Evolutionary conservation across 2,113 vertebrate genomes (phyloP).

Genomic region (Origma solitaria): DNA sequence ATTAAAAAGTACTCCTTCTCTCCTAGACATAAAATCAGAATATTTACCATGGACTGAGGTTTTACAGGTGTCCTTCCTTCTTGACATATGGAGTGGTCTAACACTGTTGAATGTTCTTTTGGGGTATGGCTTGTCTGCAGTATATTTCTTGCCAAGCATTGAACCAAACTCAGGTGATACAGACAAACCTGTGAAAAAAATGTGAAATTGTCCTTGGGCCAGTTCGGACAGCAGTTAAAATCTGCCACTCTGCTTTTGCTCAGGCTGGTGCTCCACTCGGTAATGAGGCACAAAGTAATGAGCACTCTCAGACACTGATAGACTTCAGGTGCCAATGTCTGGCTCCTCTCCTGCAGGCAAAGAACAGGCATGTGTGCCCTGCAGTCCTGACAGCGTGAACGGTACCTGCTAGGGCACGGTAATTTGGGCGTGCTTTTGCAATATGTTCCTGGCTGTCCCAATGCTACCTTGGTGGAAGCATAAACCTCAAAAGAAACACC

Average conservation of each 20-base stretch:
- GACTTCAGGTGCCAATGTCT: neutral
- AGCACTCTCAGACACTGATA: neutral
- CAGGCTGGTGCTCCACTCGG: neutral
- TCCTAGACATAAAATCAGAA: neutral
- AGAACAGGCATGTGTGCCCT: neutral
- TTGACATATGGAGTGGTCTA: neutral
- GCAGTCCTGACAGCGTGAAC: neutral
- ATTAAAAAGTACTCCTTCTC: neutral
- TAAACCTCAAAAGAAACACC: neutral
- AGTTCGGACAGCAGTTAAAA: neutral
- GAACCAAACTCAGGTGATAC: neutral
- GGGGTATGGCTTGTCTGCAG: neutral
- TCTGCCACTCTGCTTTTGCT: neutral
- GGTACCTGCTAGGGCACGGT: neutral
- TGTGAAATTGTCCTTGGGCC: neutral
- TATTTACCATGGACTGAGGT: neutral
- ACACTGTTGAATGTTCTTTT: neutral
- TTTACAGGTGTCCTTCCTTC: neutral
- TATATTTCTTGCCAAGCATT: neutral
- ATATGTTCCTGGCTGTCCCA: neutral
- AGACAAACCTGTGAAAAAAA: neutral
- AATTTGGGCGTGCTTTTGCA: neutral
- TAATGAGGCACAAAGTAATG: neutral
- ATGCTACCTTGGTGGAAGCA: neutral
- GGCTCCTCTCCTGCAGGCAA: neutral